Evolutionary conservation across 2,113 vertebrate genomes (phyloP), one percentile per base, ranked within the genome.

Genomic region (Leptobrachium leishanense): DNA sequence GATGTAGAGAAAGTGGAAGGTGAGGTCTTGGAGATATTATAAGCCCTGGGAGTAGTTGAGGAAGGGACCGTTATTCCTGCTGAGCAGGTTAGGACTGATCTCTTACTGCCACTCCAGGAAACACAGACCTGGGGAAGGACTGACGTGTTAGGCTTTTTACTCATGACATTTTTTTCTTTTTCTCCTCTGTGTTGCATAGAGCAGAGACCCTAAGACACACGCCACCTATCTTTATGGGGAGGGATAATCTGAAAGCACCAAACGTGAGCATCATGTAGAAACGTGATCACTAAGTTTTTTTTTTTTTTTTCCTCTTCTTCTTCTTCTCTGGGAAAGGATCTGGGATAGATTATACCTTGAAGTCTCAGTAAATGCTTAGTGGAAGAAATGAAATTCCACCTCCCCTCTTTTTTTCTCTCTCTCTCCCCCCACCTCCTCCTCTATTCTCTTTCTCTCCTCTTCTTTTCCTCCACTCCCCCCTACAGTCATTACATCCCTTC

Each of bases 151-250:
- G 95, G 96, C 96, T 31, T 96, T 97, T 95, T 96, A 96, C 96
- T 97, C 98, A 99, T 98, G 96, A 97, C 96, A 99, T 96, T 98
- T 97, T 98, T 95, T 95, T 94, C 95, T 96, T 97, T 95, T 95
- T 94, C 95, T 96, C 97, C 95, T 92, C 94, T 93, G 89, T 94
- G 93, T 91, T 91, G 91, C 92, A 93, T 93, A 94, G 95, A 94
- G 90, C 91, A 95, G 94, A 95, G 95, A 95, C 95, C 94, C 95
- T 95, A 95, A 92, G 94, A 97, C 96, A 96, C 96, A 95, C 97
- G 97, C 97, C 97, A 99, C 97, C 97, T 98, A 98, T 98, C 97
- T 98, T 97, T 97, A 95, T 96, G 95, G 95, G 94, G 94, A 97
- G 97, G 97, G 96, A 99, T 99, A 98, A 98, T 98, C 96, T 96